Base-by-base conservation (phyloP, 2,888 invertebrate species). In the Thecophora atra region DNA sequence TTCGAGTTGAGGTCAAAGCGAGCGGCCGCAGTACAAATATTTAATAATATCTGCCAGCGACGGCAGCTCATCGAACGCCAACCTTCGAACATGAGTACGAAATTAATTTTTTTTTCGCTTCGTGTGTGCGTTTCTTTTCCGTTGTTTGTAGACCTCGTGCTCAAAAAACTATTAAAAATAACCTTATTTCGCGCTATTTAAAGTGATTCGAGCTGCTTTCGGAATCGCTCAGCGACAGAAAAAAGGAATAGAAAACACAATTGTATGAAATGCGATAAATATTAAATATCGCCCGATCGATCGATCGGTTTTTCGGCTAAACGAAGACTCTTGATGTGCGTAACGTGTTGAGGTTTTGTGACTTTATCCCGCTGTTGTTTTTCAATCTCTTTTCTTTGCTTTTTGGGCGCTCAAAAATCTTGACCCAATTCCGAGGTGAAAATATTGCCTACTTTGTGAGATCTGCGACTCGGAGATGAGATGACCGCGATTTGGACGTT, bases 1-100 rank as follows among this genome's bases (percentile, higher is more conserved):
- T 66, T n/a, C n/a, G n/a, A n/a, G 30, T 28, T 67, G 54, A 67
- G 67, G 67, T 67, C 67, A 67, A 21, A 51, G 51, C 28, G 52
- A 66, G 51, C 52, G 26, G 17, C 19, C 65, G 65, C 24, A 30
- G 21, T 47, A 17, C 17, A n/a, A 66, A 52, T 30, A n/a, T 65
- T 26, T 65, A 52, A 7, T n/a, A 6, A n/a, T 15, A 15, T 28
- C 37, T 47, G 47, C 47, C 24, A 19, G 28, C 51, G 24, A 26
- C n/a, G 65, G 65, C 65, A 28, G 26, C 28, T 28, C 30, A 65
- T 65, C 52, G 30, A 65, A 52, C 65, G 15, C 28, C 52, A 65
- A 52, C 65, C 65, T 65, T 65, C 65, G 51, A 30, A 62, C 42
- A 6, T n/a, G 19, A 62, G 19, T 42, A 62, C 37, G n/a, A n/a